These are phyloP conservation scores for Piscicola geometra DNA, from an alignment of 2,888 invertebrate genomes.

Conservation along the genomic window DNA sequence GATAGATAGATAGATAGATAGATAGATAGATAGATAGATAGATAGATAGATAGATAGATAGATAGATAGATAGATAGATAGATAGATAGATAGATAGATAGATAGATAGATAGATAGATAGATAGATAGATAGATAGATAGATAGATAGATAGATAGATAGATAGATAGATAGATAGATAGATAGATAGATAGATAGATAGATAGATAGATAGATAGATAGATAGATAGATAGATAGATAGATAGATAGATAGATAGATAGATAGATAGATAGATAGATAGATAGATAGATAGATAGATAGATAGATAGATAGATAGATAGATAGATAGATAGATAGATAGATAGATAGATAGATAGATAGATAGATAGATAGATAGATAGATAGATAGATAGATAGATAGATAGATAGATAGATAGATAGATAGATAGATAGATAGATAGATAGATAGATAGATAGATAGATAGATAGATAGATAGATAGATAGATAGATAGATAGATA, in stretches of 20 bases:
- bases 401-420: neutral
- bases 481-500: no score
- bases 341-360: neutral
- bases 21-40: slow-evolving; percentile 18
- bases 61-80: slow-evolving; percentile 7
- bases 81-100: neutral
- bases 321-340: slow-evolving; percentile 2
- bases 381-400: slow-evolving; percentile 18
- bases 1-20: neutral
- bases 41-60: neutral
- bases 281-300: neutral
- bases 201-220: slow-evolving; percentile 18
- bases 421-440: slow-evolving; percentile 7
- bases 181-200: neutral
- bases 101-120: neutral
- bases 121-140: no score
- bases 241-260: slow-evolving; percentile 7
- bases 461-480: neutral
- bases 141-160: slow-evolving; percentile 2
- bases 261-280: neutral
- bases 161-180: neutral
- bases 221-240: neutral
- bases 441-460: neutral
- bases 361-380: neutral
- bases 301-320: no score